Percentiles rank a stretch among this genome's conserved stretches.
Evolutionary conservation across 2,888 invertebrate genomes (phyloP).

Genomic region (Lissocephala sabroskyi): DNA sequence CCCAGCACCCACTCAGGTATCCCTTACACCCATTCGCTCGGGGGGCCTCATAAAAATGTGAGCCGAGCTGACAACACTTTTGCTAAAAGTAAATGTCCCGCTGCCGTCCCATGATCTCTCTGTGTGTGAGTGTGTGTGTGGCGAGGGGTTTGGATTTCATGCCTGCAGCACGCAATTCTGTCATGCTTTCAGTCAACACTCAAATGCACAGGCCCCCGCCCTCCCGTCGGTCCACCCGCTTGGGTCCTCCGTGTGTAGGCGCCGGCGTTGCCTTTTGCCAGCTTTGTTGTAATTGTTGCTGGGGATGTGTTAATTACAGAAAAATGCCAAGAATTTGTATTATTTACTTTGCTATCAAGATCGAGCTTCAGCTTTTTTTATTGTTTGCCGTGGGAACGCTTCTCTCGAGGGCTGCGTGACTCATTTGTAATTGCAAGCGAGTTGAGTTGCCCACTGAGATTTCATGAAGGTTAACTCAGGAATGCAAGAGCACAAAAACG

Average conservation of each 20-base stretch:
- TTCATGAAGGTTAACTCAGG: no score
- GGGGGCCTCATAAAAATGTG: constrained; percentile 50
- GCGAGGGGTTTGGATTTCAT: constrained; percentile 32
- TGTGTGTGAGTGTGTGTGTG: no score
- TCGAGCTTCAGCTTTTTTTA: constrained; percentile 31
- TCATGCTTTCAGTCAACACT: constrained; percentile 45
- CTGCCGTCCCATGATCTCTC: constrained; percentile 14
- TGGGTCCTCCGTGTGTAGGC: constrained; percentile 3
- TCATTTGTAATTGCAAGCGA: no score
- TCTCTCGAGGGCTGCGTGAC: no score
- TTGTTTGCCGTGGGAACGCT: not conserved
- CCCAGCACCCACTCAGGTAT: constrained; percentile 34
- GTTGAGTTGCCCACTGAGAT: no score
- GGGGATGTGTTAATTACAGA: constrained; percentile 59
- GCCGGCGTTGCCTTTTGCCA: constrained; percentile 1
- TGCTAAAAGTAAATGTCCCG: constrained; percentile 41
- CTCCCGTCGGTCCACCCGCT: not conserved
- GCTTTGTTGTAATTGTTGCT: constrained; percentile 12
- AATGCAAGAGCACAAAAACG: no score
- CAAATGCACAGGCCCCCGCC: constrained; percentile 13
- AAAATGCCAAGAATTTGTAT: constrained; percentile 64
- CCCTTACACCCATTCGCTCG: constrained; percentile 3
- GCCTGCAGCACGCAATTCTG: constrained; percentile 56
- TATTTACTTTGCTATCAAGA: constrained; percentile 62
- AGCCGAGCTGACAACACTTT: constrained; percentile 59